A percentile compares a stretch with the other conserved stretches of the same genome.
These are phyloP conservation scores for Xyrauchen texanus DNA, from an alignment of 2,113 vertebrate species.

Conservation along the genomic window DNA sequence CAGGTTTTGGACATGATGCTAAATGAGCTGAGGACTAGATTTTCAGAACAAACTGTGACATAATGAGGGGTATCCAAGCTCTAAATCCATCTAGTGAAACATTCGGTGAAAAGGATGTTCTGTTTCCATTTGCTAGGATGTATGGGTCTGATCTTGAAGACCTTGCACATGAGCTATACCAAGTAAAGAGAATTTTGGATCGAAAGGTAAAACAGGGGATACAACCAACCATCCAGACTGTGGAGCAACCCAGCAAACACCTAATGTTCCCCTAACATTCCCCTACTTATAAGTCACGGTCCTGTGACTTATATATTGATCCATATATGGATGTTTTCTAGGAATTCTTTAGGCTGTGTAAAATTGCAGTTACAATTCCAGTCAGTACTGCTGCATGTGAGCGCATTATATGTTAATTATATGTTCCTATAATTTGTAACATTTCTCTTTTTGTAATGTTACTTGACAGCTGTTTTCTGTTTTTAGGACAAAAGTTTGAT, in stretches of 20 bases:
- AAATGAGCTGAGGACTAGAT: conserved; percentile 24
- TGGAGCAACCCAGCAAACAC: no score
- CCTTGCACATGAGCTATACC: no score
- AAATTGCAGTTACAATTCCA: not conserved
- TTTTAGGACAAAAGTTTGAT: no score
- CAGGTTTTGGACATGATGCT: conserved; percentile 22
- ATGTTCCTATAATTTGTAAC: not conserved
- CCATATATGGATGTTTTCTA: not conserved
- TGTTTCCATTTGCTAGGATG: conserved; percentile 4
- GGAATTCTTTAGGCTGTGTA: not conserved
- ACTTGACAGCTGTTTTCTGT: no score
- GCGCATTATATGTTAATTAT: no score
- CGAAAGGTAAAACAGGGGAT: no score
- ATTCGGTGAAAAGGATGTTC: conserved; percentile 1
- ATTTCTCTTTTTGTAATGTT: no score
- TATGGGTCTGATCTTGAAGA: not conserved
- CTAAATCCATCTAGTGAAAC: conserved; percentile 7
- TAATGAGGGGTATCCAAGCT: conserved; percentile 34
- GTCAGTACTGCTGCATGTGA: not conserved
- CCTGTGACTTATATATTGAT: no score
- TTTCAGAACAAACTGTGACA: conserved; percentile 35
- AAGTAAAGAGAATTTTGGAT: not conserved
- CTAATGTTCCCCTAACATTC: no score
- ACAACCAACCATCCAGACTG: not conserved
- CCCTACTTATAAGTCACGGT: no score